Conservation (phyloP, 2,797 vertebrate species). For the Apogon talboti region DNA sequence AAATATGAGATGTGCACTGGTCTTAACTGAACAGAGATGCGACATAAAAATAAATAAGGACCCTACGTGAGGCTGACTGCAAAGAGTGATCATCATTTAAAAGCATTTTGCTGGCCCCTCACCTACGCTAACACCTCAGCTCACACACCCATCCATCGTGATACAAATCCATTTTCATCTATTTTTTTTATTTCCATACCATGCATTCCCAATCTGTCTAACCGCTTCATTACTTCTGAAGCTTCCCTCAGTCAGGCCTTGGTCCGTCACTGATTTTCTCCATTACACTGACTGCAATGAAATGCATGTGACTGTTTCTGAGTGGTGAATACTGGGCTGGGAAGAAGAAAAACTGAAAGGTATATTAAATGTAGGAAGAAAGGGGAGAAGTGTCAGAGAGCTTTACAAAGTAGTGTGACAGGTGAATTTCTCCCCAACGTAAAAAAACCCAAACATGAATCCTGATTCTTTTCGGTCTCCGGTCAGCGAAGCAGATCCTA, state of each 20-base stretch:
- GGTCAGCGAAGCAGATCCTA: conserved; percentile 10
- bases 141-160: conserved; percentile 38
- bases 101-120: conserved; percentile 31
- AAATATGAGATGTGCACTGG: conserved; percentile 58
- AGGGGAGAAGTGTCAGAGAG: conserved; percentile 18
- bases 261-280: conserved; percentile 18
- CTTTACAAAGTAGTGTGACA: conserved; percentile 29
- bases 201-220: conserved; percentile 7
- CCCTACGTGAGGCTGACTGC: conserved; percentile 32
- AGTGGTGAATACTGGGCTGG: not conserved
- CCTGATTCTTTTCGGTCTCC: conserved; percentile 9
- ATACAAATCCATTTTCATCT: conserved; percentile 23
- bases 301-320: conserved; percentile 10
- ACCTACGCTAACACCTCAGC: conserved; percentile 25
- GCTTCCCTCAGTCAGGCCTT: conserved; percentile 13
- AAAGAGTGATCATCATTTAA: conserved; percentile 23
- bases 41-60: conserved; percentile 59
- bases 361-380: conserved; percentile 26
- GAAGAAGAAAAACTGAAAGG: conserved; percentile 27
- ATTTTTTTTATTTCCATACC: conserved; percentile 12
- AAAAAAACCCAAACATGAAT: not conserved
- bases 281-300: conserved; percentile 13
- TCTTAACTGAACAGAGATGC: conserved; percentile 41
- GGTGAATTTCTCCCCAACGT: conserved; percentile 6
- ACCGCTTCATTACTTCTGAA: conserved; percentile 5